These are phyloP conservation scores for Standfussiana lucernea DNA, from an alignment of 2,888 invertebrate species.

Conservation along the genomic window DNA sequence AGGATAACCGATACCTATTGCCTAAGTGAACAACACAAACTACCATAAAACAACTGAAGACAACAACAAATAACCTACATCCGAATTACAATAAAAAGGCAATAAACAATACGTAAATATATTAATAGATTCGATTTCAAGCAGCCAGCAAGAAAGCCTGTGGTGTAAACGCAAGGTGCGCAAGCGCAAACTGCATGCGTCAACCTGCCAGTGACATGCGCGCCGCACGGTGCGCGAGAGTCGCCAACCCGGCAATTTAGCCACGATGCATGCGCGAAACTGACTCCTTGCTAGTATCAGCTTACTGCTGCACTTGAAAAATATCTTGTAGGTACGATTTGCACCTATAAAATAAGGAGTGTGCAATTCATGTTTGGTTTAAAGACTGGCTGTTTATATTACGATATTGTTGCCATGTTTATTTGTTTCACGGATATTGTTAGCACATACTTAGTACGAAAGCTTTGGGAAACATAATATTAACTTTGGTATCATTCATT, in stretches of 20 bases:
- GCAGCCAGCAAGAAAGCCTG: constrained; percentile 60
- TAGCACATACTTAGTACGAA: constrained; percentile 6
- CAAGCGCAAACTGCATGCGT: constrained; percentile 67
- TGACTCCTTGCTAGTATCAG: constrained; percentile 74
- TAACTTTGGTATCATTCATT: not conserved
- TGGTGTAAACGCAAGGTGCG: constrained; percentile 71
- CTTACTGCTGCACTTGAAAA: constrained; percentile 75
- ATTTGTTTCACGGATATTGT: constrained; percentile 25
- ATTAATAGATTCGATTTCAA: constrained; percentile 65
- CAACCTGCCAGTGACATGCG: constrained; percentile 70
- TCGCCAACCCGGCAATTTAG: constrained; percentile 73
- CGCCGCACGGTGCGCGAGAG: constrained; percentile 60
- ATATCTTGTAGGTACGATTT: constrained; percentile 55
- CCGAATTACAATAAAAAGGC: constrained; percentile 47
- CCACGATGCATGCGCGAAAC: constrained; percentile 58
- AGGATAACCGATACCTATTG: not conserved
- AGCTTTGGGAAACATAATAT: constrained; percentile 7
- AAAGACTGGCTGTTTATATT: constrained; percentile 31
- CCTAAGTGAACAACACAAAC: not conserved
- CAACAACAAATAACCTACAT: constrained; percentile 32
- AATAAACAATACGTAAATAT: constrained; percentile 52
- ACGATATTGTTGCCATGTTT: constrained; percentile 37
- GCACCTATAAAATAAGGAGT: constrained; percentile 46
- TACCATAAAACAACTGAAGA: constrained; percentile 2
- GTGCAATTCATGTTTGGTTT: constrained; percentile 32